Evolutionary conservation across 2,888 invertebrate species (phyloP), one percentile per base, ranked within the genome.

Genomic region (Mylabris sibirica): DNA sequence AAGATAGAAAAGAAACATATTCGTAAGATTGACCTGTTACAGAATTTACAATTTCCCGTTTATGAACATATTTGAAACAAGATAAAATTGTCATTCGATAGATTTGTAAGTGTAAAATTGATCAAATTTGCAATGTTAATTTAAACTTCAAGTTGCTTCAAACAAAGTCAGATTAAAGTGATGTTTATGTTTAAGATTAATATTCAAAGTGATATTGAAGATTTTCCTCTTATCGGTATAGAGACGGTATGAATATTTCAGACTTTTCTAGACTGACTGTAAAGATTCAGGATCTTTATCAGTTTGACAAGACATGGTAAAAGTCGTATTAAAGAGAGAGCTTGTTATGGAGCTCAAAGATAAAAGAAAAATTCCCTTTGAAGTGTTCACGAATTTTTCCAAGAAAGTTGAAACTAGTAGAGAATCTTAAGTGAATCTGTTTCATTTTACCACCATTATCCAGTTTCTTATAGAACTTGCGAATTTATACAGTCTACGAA

Each of bases 301-400:
- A 44, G 44, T 44, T 44, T 44, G 44, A 44, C 44, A 44, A n/a
- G 44, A 44, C 44, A 44, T 44, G 17, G 44, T 44, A 44, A 44
- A 44, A 44, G 44, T 44, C 17, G 44, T 44, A 44, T 44, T 44
- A 44, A 8, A 30, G 17, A 44, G 44, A 5, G 41, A 5, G n/a
- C 44, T 44, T 44, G 44, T 44, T 44, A 44, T 44, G 17, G 44
- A 44, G 44, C 17, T n/a, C n/a, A 44, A 44, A 44, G 17, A 44
- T 44, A 44, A 44, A 44, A 44, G 44, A n/a, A 44, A 44, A 3
- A 6, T 44, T 44, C 17, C n/a, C 44, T 44, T 44, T 44, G 44
- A 44, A 17, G 44, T 44, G n/a, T 6, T n/a, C 17, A 44, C 44
- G 44, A 44, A 44, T 44, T 44, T 17, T n/a, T 8, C 14, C 5